Evolutionary conservation across 2,113 vertebrate genomes (phyloP).

Genomic region (Misgurnus anguillicaudatus): DNA sequence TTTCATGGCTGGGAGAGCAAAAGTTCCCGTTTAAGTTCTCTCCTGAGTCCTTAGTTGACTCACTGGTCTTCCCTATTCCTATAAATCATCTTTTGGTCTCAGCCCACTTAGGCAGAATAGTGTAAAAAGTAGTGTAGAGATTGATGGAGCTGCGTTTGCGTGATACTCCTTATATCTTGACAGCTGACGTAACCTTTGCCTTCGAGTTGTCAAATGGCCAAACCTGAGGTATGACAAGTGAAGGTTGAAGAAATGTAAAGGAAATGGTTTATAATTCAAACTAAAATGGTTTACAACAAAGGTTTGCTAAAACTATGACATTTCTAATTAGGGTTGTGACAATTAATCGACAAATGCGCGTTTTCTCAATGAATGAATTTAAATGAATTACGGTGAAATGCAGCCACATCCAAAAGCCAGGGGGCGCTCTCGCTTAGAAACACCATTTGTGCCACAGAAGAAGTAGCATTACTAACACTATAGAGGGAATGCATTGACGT

Average conservation of each 20-base stretch:
- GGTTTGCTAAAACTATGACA: too few species aligned
- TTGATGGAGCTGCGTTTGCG: not conserved
- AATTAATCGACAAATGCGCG: too few species aligned
- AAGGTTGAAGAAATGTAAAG: not conserved
- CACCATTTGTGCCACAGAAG: too few species aligned
- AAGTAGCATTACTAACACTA: too few species aligned
- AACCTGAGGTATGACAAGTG: not conserved
- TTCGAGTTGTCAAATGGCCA: not conserved
- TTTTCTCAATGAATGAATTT: too few species aligned
- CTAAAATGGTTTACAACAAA: too few species aligned
- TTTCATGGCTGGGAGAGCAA: not conserved
- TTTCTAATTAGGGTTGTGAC: too few species aligned
- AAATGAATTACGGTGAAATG: too few species aligned
- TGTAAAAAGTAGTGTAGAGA: not conserved
- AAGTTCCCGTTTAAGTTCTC: conserved; percentile 38
- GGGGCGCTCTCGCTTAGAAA: too few species aligned
- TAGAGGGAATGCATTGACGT: too few species aligned
- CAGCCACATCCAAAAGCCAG: too few species aligned
- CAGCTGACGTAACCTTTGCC: not conserved
- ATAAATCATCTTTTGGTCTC: conserved; percentile 38
- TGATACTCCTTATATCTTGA: not conserved
- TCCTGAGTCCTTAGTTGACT: conserved; percentile 43
- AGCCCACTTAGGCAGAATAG: not conserved
- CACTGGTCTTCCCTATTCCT: conserved; percentile 14
- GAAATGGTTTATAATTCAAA: too few species aligned